Evolutionary conservation across 1,140 invertebrate species (phyloP), one percentile per base, ranked within the genome.

Genomic region (Venustaconcha ellipsiformis): DNA sequence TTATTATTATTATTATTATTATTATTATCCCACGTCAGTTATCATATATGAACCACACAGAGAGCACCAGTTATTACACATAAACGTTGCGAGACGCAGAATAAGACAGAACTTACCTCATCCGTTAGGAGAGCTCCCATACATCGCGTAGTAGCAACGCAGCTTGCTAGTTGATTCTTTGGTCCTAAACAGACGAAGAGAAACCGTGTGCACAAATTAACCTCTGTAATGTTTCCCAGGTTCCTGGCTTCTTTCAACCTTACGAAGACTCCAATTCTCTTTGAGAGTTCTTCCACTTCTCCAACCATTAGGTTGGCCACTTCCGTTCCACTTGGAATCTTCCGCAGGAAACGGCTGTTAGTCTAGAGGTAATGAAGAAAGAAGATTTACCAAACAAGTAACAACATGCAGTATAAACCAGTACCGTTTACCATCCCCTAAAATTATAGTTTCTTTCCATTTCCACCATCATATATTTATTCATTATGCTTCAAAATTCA

Each of bases 271-370:
- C 87, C 78, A 64, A 99, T 89, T 0, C 95, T 94, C 86, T 96
- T 95, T 70, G 96, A 94, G 30, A 99, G 92, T 88, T 99, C 99
- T 88, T 99, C 97, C 5, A 99, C 94, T 91, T 99, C 97, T 12
- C 97, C 98, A 2, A 99, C 96, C 48, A 99, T 92, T 82, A 99
- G 97, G 88, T 99, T 99, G 48, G 96, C 96, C 11, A 97, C 96
- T 90, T 99, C 98, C 1, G 97, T 95, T 59, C 96, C 97, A 0
- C 93, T 93, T 23, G 97, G 98, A 86, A 99, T 97, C 92, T 99
- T 99, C 65, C 84, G 80, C 79, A 89, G 77, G 68, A 89, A 89
- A 20, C 83, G 76, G 1, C 84, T 81, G 76, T 89, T 89, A 63
- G 79, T 82, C 83, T 86, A 74, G 14, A 73, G 78, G 37, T 69